A percentile compares a stretch with the other conserved stretches of the same genome.
Conservation (phyloP, 1,140 invertebrate genomes). For the Apis dorsata region DNA sequence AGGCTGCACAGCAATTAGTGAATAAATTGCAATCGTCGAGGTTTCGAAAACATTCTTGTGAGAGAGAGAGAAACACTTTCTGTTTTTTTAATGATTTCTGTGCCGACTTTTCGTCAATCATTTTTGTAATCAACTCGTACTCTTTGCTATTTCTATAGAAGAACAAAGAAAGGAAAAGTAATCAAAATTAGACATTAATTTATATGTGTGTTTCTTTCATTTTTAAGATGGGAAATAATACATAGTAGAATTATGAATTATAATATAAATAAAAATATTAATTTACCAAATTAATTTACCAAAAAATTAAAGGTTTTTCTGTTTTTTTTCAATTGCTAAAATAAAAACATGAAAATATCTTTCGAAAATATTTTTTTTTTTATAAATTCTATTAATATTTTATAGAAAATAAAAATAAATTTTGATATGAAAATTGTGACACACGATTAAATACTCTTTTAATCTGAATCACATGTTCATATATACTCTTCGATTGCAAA, state of each 20-base stretch:
- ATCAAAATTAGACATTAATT: background rate
- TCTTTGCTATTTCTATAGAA: background rate
- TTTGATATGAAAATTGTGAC: background rate
- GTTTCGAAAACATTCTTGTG: too few relatives aligned
- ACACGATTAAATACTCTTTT: background rate
- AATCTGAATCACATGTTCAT: background rate
- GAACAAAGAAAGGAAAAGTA: background rate
- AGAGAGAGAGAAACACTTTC: background rate
- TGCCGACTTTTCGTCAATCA: background rate
- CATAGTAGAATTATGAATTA: too few relatives aligned
- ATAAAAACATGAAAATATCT: too few relatives aligned
- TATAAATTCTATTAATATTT: too few relatives aligned
- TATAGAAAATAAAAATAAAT: background rate
- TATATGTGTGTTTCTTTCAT: background rate
- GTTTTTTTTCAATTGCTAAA: too few relatives aligned
- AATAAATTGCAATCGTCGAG: conserved; percentile 18
- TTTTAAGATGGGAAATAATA: background rate
- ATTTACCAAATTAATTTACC: too few relatives aligned
- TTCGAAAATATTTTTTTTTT: too few relatives aligned
- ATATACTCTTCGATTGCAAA: background rate
- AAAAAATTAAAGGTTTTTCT: too few relatives aligned
- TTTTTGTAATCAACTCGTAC: background rate
- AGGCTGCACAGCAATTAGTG: conserved; percentile 28
- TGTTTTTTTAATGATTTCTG: background rate
- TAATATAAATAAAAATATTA: too few relatives aligned